These are phyloP conservation scores for Campoplex capitator DNA, from an alignment of 2,888 invertebrate species.

Conservation along the genomic window DNA sequence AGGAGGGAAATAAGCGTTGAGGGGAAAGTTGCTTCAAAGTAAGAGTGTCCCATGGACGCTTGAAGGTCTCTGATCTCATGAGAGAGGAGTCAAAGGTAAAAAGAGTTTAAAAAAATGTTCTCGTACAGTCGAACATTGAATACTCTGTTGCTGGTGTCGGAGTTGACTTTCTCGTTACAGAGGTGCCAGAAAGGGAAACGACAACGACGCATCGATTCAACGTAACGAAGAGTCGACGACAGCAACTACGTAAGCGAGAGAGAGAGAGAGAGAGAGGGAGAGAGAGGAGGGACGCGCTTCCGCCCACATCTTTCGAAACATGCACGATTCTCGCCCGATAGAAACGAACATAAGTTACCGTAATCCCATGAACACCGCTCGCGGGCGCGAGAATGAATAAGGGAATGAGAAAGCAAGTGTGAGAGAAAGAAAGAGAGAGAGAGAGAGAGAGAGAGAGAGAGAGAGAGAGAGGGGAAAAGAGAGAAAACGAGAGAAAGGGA, in stretches of 20 bases:
- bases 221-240: constrained; percentile 67
- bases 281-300: constrained; percentile 58
- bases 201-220: constrained; percentile 67
- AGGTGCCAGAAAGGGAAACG: constrained; percentile 28
- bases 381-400: constrained; percentile 34
- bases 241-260: background rate
- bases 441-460: constrained; percentile 1
- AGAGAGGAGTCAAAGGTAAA: constrained; percentile 22
- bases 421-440: background rate
- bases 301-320: constrained; percentile 71
- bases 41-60: constrained; percentile 40
- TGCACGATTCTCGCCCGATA: constrained; percentile 68
- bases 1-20: background rate
- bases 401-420: constrained; percentile 11
- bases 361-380: constrained; percentile 61
- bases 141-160: constrained; percentile 51
- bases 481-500: background rate
- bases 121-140: constrained; percentile 6
- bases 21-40: constrained; percentile 12
- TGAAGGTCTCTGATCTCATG: constrained; percentile 50
- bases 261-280: too few relatives aligned
- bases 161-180: constrained; percentile 65
- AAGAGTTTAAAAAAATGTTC: constrained; percentile 9
- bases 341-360: constrained; percentile 70
- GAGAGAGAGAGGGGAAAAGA: background rate